These are phyloP conservation scores for Falco peregrinus DNA, from an alignment of 2,797 vertebrate species.

Conservation along the genomic window DNA sequence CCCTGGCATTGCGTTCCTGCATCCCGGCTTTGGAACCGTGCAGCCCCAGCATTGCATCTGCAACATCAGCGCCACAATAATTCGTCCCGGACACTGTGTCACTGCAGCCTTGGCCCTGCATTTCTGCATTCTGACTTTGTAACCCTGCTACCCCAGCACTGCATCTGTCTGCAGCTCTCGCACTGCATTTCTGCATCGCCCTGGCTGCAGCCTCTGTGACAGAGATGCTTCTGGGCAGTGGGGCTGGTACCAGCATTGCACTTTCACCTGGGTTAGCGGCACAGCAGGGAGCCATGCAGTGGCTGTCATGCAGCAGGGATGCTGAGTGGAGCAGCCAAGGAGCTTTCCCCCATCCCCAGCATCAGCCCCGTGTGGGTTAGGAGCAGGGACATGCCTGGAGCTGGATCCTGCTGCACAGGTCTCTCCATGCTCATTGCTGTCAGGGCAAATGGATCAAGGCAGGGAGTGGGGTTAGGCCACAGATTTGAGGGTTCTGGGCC, in stretches of 20 bases:
- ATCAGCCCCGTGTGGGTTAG: background rate
- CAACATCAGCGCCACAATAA: accelerated
- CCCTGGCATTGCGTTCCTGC: too few relatives aligned
- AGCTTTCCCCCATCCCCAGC: background rate
- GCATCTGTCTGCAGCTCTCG: background rate
- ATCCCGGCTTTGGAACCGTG: too few relatives aligned
- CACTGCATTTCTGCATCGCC: accelerated
- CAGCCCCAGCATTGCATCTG: too few relatives aligned
- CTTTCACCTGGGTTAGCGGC: background rate
- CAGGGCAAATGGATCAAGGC: background rate
- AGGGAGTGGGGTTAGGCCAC: background rate
- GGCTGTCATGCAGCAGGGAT: background rate
- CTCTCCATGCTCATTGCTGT: background rate
- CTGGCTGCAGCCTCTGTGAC: background rate
- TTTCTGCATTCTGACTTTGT: background rate
- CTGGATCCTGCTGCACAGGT: background rate
- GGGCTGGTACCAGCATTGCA: background rate
- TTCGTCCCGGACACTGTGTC: background rate
- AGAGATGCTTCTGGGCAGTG: background rate
- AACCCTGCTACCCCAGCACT: background rate
- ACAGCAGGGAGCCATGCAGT: accelerated
- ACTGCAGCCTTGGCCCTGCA: accelerated
- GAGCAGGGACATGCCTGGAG: background rate
- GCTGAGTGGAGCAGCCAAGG: background rate
- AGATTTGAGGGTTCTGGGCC: background rate